Evolutionary conservation across 2,797 vertebrate species (phyloP), one percentile per base, ranked within the genome.

Genomic region (Leucoraja ocellata): DNA sequence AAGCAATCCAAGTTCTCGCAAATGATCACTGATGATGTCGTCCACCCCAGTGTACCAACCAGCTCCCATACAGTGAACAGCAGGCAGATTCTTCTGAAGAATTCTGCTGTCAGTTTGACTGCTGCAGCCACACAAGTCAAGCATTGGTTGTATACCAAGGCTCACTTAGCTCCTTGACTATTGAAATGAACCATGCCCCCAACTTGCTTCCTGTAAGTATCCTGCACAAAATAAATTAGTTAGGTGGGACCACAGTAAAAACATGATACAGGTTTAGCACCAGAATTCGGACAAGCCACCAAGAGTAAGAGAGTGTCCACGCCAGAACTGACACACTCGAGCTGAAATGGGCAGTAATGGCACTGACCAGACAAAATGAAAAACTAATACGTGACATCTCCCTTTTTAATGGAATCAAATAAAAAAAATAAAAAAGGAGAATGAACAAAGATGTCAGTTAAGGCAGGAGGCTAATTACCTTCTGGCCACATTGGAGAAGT

Each of bases 401-500:
- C 63, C 14, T 32, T 32, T 63, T 65, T 21, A 25, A 84, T 28
- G 25, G 58, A 81, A 81, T 81, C 23, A 58, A 81, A 81, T 39
- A 28, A 83, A 58, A 46, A 23, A 83, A 25, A 28, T 28, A 0
- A 58, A 65, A 32, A 28, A 39, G 90, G 65, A 13, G 21, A 28
- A 46, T 68, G 25, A n/a, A 14, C 21, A 28, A 36, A 39, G 32
- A 16, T 74, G 93, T 93, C 88, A 21, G 91, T 93, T 93, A 90
- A 94, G 88, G 46, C 46, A 0, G 93, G 80, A 54, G 0, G 13
- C 2, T 58, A 32, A 95, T 95, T 81, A 99, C 98, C 98, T 98
- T 95, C 98, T 97, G 76, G 98, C 98, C 88, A 99, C 98, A 4
- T 98, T 99, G 95, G 97, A 97, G 84, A 99, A 99, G 94, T 99